Evolutionary conservation across 1,140 invertebrate genomes (phyloP).

Genomic region (Saxidomus purpurata): DNA sequence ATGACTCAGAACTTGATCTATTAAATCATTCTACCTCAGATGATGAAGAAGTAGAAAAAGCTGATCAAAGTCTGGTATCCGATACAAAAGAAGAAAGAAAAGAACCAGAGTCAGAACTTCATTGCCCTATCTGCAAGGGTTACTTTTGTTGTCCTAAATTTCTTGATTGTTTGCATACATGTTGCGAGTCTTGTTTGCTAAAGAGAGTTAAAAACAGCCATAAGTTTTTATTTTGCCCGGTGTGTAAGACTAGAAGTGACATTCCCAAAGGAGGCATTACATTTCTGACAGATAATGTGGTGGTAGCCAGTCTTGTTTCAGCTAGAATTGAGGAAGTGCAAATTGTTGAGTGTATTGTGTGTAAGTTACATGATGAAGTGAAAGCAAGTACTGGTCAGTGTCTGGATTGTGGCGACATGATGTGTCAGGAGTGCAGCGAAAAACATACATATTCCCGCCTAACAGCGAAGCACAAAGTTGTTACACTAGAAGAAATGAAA

Average conservation of each 20-base stretch:
- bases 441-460: conserved; percentile 57
- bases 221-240: conserved; percentile 21
- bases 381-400: conserved; percentile 26
- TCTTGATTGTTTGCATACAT: conserved; percentile 52
- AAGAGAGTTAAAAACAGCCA: background rate
- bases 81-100: background rate
- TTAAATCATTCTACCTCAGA: background rate
- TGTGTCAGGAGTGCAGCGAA: conserved; percentile 52
- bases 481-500: conserved; percentile 1
- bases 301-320: background rate
- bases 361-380: conserved; percentile 34
- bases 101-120: conserved; percentile 8
- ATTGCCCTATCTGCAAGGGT: conserved; percentile 27
- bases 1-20: conserved; percentile 1
- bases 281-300: background rate
- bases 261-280: background rate
- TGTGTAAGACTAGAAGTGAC: background rate
- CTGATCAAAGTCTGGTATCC: background rate
- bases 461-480: conserved; percentile 49
- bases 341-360: conserved; percentile 20
- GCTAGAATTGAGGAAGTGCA: background rate
- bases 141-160: conserved; percentile 14
- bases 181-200: conserved; percentile 26
- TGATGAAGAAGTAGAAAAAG: background rate
- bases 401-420: conserved; percentile 45